A percentile compares a stretch with the other conserved stretches of the same genome.
phyloP scores from a whole-genome alignment of 1,140 invertebrate species.

The Alviniconcha marisindica region DNA sequence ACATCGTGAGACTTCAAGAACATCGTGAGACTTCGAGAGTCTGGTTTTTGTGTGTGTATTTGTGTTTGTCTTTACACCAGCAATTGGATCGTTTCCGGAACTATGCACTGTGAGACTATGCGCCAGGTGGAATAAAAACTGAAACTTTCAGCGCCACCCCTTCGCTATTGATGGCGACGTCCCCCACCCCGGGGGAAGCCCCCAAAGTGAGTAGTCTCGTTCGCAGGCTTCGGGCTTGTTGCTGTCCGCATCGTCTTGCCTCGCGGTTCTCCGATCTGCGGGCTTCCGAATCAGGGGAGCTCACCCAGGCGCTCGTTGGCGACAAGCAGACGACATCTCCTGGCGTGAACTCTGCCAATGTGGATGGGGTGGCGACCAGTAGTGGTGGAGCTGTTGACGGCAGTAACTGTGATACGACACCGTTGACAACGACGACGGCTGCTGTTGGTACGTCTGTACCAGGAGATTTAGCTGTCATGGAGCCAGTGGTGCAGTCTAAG shows the following conservation, averaged over 20 bases:
- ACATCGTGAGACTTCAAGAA: too few relatives aligned
- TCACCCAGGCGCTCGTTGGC: slow-evolving; percentile 31
- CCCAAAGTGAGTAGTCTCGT: slow-evolving; percentile 5
- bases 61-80: too few relatives aligned
- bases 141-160: too few relatives aligned
- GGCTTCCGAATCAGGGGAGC: slow-evolving; percentile 31
- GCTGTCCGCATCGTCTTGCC: slow-evolving; percentile 9
- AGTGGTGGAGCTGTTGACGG: neutral
- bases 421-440: neutral
- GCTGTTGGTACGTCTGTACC: neutral
- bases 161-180: slow-evolving; percentile 8
- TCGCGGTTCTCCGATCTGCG: slow-evolving; percentile 30
- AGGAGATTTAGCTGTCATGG: slow-evolving; percentile 13
- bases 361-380: neutral
- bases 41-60: too few relatives aligned
- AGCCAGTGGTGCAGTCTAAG: neutral
- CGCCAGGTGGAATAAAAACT: too few relatives aligned
- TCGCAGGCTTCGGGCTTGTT: slow-evolving; percentile 17
- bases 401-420: neutral
- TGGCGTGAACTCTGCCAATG: neutral
- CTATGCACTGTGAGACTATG: too few relatives aligned
- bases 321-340: neutral
- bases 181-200: neutral
- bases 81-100: too few relatives aligned
- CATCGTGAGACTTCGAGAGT: too few relatives aligned